Evolutionary conservation across 2,888 invertebrate genomes (phyloP).

Genomic region (Lepidochrysops patricia): DNA sequence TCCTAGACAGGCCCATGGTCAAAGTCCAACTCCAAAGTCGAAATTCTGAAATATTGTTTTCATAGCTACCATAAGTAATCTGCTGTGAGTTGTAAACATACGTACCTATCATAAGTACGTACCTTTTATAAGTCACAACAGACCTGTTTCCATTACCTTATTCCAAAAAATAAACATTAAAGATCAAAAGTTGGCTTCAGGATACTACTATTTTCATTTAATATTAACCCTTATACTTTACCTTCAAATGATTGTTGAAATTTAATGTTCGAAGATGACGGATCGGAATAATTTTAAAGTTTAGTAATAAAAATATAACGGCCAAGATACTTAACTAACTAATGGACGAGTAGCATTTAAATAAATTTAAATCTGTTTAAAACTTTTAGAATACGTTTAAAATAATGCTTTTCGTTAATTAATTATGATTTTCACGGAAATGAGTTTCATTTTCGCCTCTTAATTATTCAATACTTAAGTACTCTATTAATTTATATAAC

Average conservation of each 20-base stretch:
- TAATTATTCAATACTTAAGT: constrained; percentile 2
- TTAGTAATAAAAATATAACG: constrained; percentile 2
- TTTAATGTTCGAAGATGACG: neutral
- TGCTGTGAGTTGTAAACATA: too few species aligned
- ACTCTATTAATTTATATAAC: neutral
- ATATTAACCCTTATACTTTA: too few species aligned
- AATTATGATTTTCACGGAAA: neutral
- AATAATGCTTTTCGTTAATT: neutral
- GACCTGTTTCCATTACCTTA: too few species aligned
- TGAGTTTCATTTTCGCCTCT: neutral
- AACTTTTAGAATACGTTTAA: constrained; percentile 17
- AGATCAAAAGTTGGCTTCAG: too few species aligned
- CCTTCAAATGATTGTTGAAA: neutral
- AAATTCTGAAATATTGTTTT: too few species aligned
- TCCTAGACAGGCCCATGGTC: too few species aligned
- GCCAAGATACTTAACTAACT: neutral
- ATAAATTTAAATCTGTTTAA: constrained; percentile 42
- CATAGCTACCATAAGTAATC: too few species aligned
- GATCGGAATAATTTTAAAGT: neutral
- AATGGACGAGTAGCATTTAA: constrained; percentile 25
- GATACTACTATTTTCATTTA: too few species aligned
- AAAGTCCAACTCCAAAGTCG: too few species aligned
- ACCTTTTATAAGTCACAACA: too few species aligned
- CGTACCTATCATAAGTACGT: too few species aligned
- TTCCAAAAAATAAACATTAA: too few species aligned